Percentiles rank a stretch among this genome's conserved stretches.
Conservation (phyloP, 2,797 vertebrate species). For the Liparis tanakae region DNA sequence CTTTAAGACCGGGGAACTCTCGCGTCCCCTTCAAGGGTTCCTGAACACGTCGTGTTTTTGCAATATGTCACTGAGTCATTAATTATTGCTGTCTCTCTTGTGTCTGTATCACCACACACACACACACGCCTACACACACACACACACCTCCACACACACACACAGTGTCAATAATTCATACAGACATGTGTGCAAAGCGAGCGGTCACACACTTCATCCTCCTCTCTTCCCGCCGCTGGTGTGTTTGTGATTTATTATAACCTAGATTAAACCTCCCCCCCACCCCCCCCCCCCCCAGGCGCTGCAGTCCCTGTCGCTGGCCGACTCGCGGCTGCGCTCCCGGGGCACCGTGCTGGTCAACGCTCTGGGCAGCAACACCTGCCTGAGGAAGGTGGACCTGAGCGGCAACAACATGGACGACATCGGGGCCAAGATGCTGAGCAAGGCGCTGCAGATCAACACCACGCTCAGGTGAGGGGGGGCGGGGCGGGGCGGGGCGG, state of each 20-base stretch:
- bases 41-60: conserved; percentile 33
- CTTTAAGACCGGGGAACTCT: background rate
- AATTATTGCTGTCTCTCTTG: conserved; percentile 57
- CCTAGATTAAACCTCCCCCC: too few species aligned
- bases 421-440: conserved; percentile 94
- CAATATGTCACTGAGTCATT: conserved; percentile 49
- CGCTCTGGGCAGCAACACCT: conserved; percentile 91
- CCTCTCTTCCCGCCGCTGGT: background rate
- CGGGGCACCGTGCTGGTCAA: conserved; percentile 91
- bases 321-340: conserved; percentile 89
- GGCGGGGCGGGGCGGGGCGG: too few species aligned
- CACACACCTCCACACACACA: conserved; percentile 47
- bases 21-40: conserved; percentile 2
- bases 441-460: conserved; percentile 91
- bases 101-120: conserved; percentile 54
- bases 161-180: conserved; percentile 69
- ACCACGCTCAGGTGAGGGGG: conserved; percentile 79
- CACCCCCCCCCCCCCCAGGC: conserved; percentile 70
- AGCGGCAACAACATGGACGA: conserved; percentile 92
- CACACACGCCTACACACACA: too few species aligned
- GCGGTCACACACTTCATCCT: conserved; percentile 34
- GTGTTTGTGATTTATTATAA: background rate
- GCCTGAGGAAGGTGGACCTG: conserved; percentile 90
- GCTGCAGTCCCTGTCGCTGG: conserved; percentile 89
- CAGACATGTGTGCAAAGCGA: conserved; percentile 28